Evolutionary conservation across 2,113 vertebrate species (phyloP), one percentile per base, ranked within the genome.

Genomic region (Corythoichthys haematopterus): DNA sequence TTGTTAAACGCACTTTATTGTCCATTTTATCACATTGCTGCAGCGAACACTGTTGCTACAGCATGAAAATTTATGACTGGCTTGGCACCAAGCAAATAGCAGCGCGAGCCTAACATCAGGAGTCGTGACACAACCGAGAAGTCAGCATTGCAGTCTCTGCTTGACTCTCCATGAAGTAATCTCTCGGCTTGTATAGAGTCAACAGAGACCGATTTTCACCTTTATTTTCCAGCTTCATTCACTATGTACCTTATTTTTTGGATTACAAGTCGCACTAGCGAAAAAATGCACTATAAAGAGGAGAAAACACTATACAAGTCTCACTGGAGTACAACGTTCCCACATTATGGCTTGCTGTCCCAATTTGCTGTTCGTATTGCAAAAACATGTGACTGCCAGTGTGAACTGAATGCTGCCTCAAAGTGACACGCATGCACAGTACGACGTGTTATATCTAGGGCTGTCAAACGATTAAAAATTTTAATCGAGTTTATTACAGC

Each of bases 1-100:
- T 78, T 82, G 76, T 85, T 81, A 77, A 76, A 75, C 43, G 69
- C 68, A 76, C 78, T 83, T 87, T 86, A 79, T 87, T 82, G 78
- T 78, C 68, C 43, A n/a, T 65, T 80, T 80, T 85, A 82, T 85
- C 80, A 65, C 70, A 0, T 0, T 1, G 51, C 66, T 66, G 51
- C 83, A 85, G 80, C 57, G 16, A 76, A 79, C 60, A 8, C 68
- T 47, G 8, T 65, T 47, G 63, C 70, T 36, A 61, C 55, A 4
- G 75, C 75, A 88, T 86, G 85, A 82, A 88, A 88, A 90, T 87
- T 71, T 65, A 70, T 50, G 69, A 64, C 73, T 67, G 51, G 81
- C 80, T 79, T 80, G 78, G 74, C 87, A 72, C 80, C 65, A 64
- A 15, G 71, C 66, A 72, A 80, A 81, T 76, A 77, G 61, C 59